These are phyloP conservation scores for Phenganax stokvisi DNA, from an alignment of 92 coral and sea anemone genomes.

Conservation along the genomic window DNA sequence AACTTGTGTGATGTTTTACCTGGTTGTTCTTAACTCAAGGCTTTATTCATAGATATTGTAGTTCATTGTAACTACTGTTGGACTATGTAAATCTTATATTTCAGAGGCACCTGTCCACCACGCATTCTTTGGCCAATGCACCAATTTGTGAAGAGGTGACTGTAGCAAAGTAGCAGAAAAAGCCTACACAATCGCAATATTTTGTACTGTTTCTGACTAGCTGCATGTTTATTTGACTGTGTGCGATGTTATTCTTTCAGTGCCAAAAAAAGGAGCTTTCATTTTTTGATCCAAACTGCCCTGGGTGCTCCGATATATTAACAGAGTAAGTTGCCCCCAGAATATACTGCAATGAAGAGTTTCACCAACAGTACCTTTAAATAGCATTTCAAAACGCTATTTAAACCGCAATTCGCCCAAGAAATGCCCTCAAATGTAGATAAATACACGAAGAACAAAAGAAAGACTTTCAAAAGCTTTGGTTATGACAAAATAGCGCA, in stretches of 20 bases:
- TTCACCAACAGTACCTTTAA: too few relatives aligned
- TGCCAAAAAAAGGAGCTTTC: constrained; percentile 86
- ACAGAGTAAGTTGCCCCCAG: constrained; percentile 62
- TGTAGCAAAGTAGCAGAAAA: background rate
- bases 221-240: too few relatives aligned
- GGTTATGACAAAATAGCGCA: background rate
- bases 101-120: constrained; percentile 1
- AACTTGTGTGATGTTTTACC: too few relatives aligned
- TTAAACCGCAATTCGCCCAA: too few relatives aligned
- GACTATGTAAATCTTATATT: constrained; percentile 22
- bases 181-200: background rate
- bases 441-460: too few relatives aligned
- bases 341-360: background rate
- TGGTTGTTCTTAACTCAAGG: too few relatives aligned
- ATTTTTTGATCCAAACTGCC: constrained; percentile 96
- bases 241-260: constrained; percentile 41
- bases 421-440: too few relatives aligned
- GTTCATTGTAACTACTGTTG: constrained; percentile 50
- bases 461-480: too few relatives aligned
- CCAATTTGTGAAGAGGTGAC: constrained; percentile 80
- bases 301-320: constrained; percentile 85
- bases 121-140: constrained; percentile 72
- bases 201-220: too few relatives aligned
- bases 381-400: too few relatives aligned
- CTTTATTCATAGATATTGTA: background rate